Evolutionary conservation across 2,888 invertebrate species (phyloP).

Genomic region (Amiota mariae): DNA sequence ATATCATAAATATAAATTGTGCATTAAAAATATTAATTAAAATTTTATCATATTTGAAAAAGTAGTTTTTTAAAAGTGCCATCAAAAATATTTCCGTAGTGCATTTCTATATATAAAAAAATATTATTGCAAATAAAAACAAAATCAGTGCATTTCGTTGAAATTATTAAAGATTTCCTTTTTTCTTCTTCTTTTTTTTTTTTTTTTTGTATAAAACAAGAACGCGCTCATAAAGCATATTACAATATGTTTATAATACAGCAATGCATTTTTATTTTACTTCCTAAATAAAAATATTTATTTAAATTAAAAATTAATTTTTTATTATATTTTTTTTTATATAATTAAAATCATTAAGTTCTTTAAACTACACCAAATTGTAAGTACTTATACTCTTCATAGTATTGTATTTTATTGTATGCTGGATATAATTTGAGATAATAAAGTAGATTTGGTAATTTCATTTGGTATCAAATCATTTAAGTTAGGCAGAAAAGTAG

Average conservation of each 20-base stretch:
- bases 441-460: no score
- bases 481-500: no score
- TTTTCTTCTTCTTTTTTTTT: no score
- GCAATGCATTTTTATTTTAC: no score
- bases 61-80: not conserved
- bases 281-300: not conserved
- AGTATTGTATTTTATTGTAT: no score
- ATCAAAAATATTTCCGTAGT: slow-evolving; percentile 8
- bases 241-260: no score
- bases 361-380: no score
- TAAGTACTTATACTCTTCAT: no score
- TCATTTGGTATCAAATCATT: no score
- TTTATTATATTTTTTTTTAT: not conserved
- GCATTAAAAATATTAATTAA: slow-evolving; percentile 18
- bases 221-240: not conserved
- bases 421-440: no score
- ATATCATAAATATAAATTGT: slow-evolving; percentile 14
- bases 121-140: slow-evolving; percentile 10
- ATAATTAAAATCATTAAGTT: not conserved
- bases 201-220: not conserved
- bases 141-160: slow-evolving; percentile 18
- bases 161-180: not conserved
- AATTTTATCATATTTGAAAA: not conserved
- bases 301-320: not conserved
- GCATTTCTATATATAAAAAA: no score